Evolutionary conservation across 1,140 invertebrate species (phyloP).

Genomic region (Ganaspis sp.): DNA sequence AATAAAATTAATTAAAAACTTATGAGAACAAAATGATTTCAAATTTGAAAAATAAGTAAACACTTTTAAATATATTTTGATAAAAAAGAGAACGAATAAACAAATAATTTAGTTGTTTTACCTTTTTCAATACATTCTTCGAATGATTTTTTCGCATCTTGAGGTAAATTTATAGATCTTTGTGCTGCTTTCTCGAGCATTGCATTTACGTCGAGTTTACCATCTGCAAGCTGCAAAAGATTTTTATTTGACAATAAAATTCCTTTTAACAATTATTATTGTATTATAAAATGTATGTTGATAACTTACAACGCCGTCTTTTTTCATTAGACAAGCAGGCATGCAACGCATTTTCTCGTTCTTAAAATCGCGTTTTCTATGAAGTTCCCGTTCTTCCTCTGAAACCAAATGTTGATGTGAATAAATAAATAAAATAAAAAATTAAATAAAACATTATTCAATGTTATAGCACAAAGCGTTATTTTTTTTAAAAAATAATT

Average conservation of each 20-base stretch:
- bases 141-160: background rate
- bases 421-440: background rate
- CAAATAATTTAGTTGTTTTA: background rate
- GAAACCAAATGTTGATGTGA: background rate
- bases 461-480: background rate
- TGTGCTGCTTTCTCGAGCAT: background rate
- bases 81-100: no score
- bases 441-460: no score
- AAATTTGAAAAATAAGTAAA: no score
- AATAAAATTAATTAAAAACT: background rate
- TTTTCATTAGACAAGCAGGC: conserved; percentile 43
- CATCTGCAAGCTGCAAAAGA: background rate
- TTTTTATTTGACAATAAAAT: background rate
- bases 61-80: no score
- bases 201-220: background rate
- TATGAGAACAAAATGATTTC: no score
- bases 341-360: conserved; percentile 8
- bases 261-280: no score
- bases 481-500: background rate
- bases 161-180: background rate
- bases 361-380: background rate
- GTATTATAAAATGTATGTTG: no score
- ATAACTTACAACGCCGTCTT: conserved; percentile 21
- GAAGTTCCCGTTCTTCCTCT: background rate
- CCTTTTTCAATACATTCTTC: background rate